phyloP scores from a whole-genome alignment of 2,888 invertebrate species.

The Hofmannophila pseudospretella region DNA sequence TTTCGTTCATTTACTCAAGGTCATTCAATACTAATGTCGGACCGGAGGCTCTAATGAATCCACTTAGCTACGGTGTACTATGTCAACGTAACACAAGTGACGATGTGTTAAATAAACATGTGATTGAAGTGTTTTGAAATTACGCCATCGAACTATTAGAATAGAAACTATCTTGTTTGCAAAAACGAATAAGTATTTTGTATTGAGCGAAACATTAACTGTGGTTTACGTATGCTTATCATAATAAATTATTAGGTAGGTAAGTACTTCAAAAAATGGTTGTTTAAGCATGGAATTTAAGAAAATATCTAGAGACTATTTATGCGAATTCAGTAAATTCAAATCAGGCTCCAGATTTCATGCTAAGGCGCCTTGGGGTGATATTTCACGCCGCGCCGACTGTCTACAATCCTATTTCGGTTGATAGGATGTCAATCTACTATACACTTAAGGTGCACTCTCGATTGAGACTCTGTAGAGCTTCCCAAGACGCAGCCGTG shows the following conservation, averaged over 20 bases:
- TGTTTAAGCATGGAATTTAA: too few species aligned
- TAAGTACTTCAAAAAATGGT: too few species aligned
- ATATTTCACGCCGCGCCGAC: constrained; percentile 27
- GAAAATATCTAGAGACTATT: too few species aligned
- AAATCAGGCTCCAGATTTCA: constrained; percentile 6
- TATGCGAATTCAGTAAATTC: constrained; percentile 5
- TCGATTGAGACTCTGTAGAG: constrained; percentile 23
- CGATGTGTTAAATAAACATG: constrained; percentile 13
- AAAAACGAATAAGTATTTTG: too few species aligned
- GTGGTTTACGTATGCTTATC: too few species aligned
- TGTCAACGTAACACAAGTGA: constrained; percentile 9
- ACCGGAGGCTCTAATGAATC: constrained; percentile 35
- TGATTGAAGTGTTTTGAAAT: too few species aligned
- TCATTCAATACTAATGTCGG: constrained; percentile 18
- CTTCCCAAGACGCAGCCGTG: constrained; percentile 23
- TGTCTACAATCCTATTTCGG: constrained; percentile 32
- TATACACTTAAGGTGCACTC: constrained; percentile 41
- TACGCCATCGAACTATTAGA: too few species aligned
- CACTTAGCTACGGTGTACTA: constrained; percentile 25
- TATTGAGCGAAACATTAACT: too few species aligned
- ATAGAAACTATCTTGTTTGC: too few species aligned
- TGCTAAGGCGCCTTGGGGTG: constrained; percentile 4
- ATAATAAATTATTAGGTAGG: too few species aligned
- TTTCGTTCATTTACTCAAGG: constrained; percentile 18
- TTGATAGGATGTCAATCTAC: constrained; percentile 42